Evolutionary conservation across 2,797 vertebrate species (phyloP), one percentile per base, ranked within the genome.

Genomic region (Melanotaenia nigrans): DNA sequence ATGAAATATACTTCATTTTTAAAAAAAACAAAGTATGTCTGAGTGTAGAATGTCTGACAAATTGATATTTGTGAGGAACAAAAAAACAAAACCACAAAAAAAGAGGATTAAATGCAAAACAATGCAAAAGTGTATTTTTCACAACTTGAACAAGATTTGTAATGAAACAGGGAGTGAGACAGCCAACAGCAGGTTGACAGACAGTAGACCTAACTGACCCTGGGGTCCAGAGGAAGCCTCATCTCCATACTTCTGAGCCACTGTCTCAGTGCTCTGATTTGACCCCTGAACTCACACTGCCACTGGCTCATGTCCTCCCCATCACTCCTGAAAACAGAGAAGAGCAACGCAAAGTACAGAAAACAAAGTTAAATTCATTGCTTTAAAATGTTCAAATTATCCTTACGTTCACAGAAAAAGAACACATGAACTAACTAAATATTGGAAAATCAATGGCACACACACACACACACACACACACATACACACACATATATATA

Each of bases 191-290:
- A 71, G 55, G n/a, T 20, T 58, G 36, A 35, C 54, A 70, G 57
- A 59, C 45, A 22, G 33, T 28, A 33, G 56, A 63, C 58, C 53
- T 9, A 51, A 88, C 92, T 90, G 78, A 96, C 96, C 94, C 87
- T 86, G 30, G 68, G 75, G 63, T 92, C 90, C 25, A 80, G 40
- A 61, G 90, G 76, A 14, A 96, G 87, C 83, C 87, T 94, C 94
- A 91, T 93, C 94, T 96, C 95, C 91, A 96, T 86, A 14, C 79
- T 80, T 18, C 87, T 94, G 83, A 96, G 93, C 95, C 96, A 96
- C 83, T 92, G 89, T 77, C 93, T 92, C 84, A 96, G 92, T 7
- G 95, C 93, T 68, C 87, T 83, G 87, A 96, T 95, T 80, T 94
- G 95, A 84, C 93, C 93, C 25, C 93, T 93, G 84, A 94, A 94